Conservation (phyloP, 2,888 invertebrate species). For the Ypsolopha scabrella region DNA sequence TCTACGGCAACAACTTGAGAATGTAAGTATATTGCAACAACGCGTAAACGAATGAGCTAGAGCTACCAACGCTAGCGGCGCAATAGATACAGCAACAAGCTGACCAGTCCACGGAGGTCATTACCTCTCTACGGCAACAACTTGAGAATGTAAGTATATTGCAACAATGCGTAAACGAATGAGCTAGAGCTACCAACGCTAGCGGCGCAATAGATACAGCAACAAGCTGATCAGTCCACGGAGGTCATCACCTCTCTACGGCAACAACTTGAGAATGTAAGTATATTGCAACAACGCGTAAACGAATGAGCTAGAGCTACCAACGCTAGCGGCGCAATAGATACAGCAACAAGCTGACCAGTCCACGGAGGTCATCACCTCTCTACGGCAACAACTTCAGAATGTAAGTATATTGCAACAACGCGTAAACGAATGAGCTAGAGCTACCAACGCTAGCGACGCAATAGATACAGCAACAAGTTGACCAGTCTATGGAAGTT, state of each 20-base stretch:
- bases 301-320: constrained; percentile 39
- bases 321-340: constrained; percentile 35
- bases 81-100: constrained; percentile 33
- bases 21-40: constrained; percentile 28
- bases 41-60: too few relatives aligned
- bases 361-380: constrained; percentile 47
- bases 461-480: constrained; percentile 31
- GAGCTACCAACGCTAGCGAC: constrained; percentile 47
- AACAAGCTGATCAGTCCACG: constrained; percentile 45
- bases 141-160: constrained; percentile 43
- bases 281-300: constrained; percentile 29
- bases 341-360: constrained; percentile 42
- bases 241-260: constrained; percentile 58
- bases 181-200: constrained; percentile 47
- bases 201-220: constrained; percentile 46
- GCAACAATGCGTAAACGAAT: constrained; percentile 36
- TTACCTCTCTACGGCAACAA: constrained; percentile 61
- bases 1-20: constrained; percentile 65
- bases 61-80: constrained; percentile 44
- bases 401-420: constrained; percentile 32
- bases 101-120: constrained; percentile 48
- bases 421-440: constrained; percentile 39
- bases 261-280: constrained; percentile 60
- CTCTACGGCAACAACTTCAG: constrained; percentile 65
- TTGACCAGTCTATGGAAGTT: constrained; percentile 45